A percentile compares a stretch with the other conserved stretches of the same genome.
Conservation (phyloP, 2,888 invertebrate species). For the Slavum lentiscoides region DNA sequence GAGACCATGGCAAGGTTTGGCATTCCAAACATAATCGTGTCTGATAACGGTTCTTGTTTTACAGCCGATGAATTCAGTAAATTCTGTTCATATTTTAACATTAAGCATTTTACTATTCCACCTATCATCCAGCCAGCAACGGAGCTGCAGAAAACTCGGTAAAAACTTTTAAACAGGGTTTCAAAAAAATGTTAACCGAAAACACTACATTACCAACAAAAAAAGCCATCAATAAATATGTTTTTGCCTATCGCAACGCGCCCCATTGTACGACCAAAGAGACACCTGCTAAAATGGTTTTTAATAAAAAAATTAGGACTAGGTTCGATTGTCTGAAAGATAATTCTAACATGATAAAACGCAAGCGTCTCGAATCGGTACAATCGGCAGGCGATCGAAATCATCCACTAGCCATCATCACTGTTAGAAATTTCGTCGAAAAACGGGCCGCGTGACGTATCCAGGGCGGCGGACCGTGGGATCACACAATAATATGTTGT, state of each 20-base stretch:
- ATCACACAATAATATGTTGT: no score
- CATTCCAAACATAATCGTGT: conserved; percentile 12
- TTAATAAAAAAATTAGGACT: not conserved
- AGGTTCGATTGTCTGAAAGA: not conserved
- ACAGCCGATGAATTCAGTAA: not conserved
- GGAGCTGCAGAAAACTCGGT: not conserved
- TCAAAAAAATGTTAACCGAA: not conserved
- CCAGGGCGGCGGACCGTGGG: no score
- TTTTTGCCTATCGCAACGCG: not conserved
- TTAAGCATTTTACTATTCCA: not conserved
- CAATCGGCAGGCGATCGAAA: no score
- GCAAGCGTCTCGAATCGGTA: no score
- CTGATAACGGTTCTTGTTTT: conserved; percentile 25
- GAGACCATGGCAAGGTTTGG: not conserved
- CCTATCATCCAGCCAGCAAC: not conserved
- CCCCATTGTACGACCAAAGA: not conserved
- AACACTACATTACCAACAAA: no score
- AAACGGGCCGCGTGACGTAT: no score
- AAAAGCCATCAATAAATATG: not conserved
- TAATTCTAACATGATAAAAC: not conserved
- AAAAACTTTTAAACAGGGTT: not conserved
- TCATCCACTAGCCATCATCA: no score
- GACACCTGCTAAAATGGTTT: not conserved
- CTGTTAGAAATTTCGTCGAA: no score
- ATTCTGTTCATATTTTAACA: not conserved